These are phyloP conservation scores for Phrixothrix hirtus DNA, from an alignment of 2,888 invertebrate species.

Conservation along the genomic window DNA sequence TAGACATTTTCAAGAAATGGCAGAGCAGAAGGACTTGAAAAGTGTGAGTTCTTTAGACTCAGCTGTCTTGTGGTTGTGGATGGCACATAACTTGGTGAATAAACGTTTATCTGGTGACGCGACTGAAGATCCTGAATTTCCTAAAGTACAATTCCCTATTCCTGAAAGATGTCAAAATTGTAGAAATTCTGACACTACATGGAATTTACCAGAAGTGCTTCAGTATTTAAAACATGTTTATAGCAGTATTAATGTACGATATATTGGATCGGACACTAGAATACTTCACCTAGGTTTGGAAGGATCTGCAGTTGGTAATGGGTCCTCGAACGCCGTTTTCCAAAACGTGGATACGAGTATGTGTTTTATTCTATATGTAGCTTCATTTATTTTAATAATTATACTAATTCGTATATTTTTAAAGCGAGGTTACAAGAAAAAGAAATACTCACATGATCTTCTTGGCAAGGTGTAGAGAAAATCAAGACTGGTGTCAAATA, in stretches of 20 bases:
- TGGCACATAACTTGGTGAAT: conserved; percentile 92
- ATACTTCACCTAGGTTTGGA: conserved; percentile 47
- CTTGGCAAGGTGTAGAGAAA: conserved; percentile 67
- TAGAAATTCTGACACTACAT: conserved; percentile 58
- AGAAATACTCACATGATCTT: conserved; percentile 70
- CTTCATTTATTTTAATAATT: conserved; percentile 75
- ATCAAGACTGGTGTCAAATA: conserved; percentile 22
- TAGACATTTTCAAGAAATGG: conserved; percentile 87
- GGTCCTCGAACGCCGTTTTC: conserved; percentile 38
- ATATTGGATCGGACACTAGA: conserved; percentile 54
- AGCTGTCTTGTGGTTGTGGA: conserved; percentile 91
- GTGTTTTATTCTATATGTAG: conserved; percentile 57
- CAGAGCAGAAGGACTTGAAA: conserved; percentile 68
- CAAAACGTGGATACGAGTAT: conserved; percentile 51
- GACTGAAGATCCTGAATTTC: conserved; percentile 88
- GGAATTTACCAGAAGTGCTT: conserved; percentile 68
- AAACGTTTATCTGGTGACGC: conserved; percentile 79
- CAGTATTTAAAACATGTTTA: conserved; percentile 66
- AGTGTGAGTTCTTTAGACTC: conserved; percentile 73
- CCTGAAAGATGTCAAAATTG: conserved; percentile 70
- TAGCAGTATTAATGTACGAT: conserved; percentile 55
- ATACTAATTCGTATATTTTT: conserved; percentile 68
- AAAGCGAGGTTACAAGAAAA: conserved; percentile 73
- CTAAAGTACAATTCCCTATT: conserved; percentile 88
- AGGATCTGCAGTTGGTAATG: conserved; percentile 26